A percentile compares a stretch with the other conserved stretches of the same genome.
phyloP scores from a whole-genome alignment of 2,888 invertebrate genomes.

The Aelia acuminata region DNA sequence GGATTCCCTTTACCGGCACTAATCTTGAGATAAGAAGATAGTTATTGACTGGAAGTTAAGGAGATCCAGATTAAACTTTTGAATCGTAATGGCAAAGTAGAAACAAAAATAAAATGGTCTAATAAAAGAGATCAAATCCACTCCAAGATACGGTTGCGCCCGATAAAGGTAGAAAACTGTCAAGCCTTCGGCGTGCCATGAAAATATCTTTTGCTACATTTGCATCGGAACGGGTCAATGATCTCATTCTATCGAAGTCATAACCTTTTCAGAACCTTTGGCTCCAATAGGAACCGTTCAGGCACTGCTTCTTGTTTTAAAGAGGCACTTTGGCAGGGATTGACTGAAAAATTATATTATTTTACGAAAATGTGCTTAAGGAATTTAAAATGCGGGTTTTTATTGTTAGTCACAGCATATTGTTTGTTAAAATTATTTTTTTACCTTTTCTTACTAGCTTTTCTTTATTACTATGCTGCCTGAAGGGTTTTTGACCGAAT shows the following conservation, averaged over 20 bases:
- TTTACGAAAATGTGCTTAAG: neutral
- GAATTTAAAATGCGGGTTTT: neutral
- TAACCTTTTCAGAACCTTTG: neutral
- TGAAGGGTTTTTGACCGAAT: too few relatives aligned
- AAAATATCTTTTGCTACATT: slow-evolving; percentile 32
- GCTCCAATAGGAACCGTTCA: neutral
- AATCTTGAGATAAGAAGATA: neutral
- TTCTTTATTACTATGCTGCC: too few relatives aligned
- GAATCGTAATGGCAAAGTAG: neutral
- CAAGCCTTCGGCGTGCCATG: neutral
- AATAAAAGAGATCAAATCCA: slow-evolving; percentile 12
- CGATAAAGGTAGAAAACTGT: neutral
- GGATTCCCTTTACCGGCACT: neutral
- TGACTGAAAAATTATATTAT: neutral
- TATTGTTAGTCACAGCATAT: too few relatives aligned
- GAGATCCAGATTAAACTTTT: neutral
- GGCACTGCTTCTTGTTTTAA: neutral
- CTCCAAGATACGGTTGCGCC: neutral
- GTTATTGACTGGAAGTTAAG: neutral
- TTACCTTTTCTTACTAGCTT: too few relatives aligned
- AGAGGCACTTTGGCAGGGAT: neutral
- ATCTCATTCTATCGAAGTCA: slow-evolving; percentile 34
- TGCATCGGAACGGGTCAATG: slow-evolving; percentile 15
- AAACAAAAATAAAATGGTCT: neutral
- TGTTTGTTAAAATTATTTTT: too few relatives aligned